phyloP scores from a whole-genome alignment of 2,888 invertebrate species.

The Xylocampa areola region DNA sequence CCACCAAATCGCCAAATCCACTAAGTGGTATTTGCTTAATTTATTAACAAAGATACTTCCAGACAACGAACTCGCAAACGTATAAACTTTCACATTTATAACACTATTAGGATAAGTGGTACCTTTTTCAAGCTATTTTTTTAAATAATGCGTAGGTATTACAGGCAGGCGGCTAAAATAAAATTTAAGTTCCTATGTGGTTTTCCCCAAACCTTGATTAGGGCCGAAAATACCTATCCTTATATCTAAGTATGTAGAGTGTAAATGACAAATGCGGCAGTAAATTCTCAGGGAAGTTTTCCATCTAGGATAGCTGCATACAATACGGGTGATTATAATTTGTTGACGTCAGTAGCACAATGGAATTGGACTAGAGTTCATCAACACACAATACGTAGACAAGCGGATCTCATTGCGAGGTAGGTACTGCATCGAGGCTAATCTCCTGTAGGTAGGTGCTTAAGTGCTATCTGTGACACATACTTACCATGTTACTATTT shows the following conservation, averaged over 20 bases:
- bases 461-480: conserved; percentile 19
- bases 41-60: too few relatives aligned
- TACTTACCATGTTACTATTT: conserved; percentile 24
- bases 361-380: conserved; percentile 70
- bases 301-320: conserved; percentile 44
- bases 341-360: conserved; percentile 68
- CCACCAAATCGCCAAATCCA: too few relatives aligned
- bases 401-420: conserved; percentile 14
- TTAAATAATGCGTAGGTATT: too few relatives aligned
- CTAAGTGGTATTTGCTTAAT: too few relatives aligned
- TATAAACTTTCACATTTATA: too few relatives aligned
- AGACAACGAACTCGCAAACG: too few relatives aligned
- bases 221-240: conserved; percentile 31
- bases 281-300: conserved; percentile 55
- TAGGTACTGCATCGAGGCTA: conserved; percentile 27
- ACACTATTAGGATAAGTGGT: too few relatives aligned
- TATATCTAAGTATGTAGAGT: too few relatives aligned
- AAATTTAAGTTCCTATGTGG: conserved; percentile 1
- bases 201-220: conserved; percentile 42
- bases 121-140: too few relatives aligned
- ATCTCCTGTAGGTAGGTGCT: conserved; percentile 32
- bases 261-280: conserved; percentile 59
- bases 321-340: conserved; percentile 74
- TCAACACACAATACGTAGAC: conserved; percentile 53
- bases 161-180: not conserved